phyloP scores from a whole-genome alignment of 2,888 invertebrate genomes.

The Andrena dorsata region DNA sequence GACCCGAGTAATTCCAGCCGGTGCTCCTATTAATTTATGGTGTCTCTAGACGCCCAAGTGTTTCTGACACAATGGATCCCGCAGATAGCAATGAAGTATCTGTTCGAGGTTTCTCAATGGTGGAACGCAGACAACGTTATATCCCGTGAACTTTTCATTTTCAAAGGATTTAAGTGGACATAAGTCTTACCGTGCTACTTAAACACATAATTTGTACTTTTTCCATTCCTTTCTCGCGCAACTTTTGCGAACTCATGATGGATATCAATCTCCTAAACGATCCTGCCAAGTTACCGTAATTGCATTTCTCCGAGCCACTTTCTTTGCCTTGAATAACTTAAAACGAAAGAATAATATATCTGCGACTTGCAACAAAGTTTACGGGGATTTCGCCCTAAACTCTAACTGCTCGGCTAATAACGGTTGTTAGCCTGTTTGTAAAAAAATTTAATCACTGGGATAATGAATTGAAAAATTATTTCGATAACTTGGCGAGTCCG shows the following conservation, averaged over 20 bases:
- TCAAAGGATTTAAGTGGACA: neutral
- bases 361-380: neutral
- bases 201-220: neutral
- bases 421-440: too few species aligned
- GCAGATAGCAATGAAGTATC: conserved; percentile 20
- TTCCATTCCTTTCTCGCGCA: neutral
- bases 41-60: conserved; percentile 12
- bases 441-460: neutral
- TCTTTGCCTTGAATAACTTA: neutral
- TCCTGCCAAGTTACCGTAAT: neutral
- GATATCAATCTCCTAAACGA: neutral
- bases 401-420: too few species aligned
- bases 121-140: neutral
- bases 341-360: neutral
- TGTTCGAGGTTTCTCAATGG: conserved; percentile 5
- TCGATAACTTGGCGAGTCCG: too few species aligned
- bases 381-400: too few species aligned
- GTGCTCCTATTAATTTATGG: conserved; percentile 38
- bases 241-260: neutral
- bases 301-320: neutral
- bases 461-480: neutral
- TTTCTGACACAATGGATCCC: conserved; percentile 28
- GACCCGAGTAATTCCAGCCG: conserved; percentile 27
- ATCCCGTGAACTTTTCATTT: neutral
- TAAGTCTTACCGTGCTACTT: neutral